phyloP scores from a whole-genome alignment of 2,797 vertebrate species.

The Sciurus vulgaris region DNA sequence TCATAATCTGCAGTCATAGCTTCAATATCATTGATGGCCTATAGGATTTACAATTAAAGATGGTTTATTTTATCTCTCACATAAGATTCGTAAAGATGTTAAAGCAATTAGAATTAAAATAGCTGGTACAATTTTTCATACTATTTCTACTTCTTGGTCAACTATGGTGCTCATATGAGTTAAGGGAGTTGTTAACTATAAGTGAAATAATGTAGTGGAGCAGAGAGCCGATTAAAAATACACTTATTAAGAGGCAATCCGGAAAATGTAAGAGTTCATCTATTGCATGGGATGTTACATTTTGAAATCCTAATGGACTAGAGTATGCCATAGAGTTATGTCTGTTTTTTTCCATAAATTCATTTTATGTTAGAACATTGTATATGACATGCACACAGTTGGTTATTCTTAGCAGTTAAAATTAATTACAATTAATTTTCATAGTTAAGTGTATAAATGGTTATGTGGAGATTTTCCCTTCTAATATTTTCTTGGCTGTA shows the following conservation, averaged over 20 bases:
- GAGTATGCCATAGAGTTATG: background rate
- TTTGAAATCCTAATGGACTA: background rate
- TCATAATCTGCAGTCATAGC: background rate
- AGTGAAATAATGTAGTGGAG: background rate
- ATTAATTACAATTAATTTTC: background rate
- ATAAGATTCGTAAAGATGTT: background rate
- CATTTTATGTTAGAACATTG: conserved; percentile 13
- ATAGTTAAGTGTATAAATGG: background rate
- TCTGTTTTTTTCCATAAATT: background rate
- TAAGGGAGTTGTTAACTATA: background rate
- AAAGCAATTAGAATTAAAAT: background rate
- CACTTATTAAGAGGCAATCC: background rate
- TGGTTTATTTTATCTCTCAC: background rate
- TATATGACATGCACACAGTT: background rate
- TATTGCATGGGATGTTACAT: background rate
- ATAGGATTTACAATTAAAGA: background rate
- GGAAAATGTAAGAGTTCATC: background rate
- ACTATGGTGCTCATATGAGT: background rate
- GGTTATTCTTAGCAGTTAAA: conserved; percentile 36
- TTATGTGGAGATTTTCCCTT: conserved; percentile 29
- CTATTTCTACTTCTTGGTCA: background rate
- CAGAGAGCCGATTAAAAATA: background rate
- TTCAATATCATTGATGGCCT: background rate
- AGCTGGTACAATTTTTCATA: background rate
- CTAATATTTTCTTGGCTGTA: background rate